These are phyloP conservation scores for Momotus momota DNA, from an alignment of 2,797 vertebrate genomes.

Conservation along the genomic window DNA sequence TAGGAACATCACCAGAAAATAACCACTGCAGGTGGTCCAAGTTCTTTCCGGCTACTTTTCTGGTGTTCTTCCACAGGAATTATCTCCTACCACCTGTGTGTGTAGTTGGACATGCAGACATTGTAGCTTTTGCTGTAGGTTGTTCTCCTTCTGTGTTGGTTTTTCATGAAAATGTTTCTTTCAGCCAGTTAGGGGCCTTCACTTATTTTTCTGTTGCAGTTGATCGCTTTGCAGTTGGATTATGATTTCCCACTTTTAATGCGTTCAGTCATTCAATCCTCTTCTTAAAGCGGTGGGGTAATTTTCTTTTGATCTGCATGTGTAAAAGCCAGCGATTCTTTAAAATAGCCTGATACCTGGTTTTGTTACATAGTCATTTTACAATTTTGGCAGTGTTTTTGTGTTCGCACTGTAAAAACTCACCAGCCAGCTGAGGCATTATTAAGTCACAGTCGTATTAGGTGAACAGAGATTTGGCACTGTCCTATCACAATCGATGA, in stretches of 20 bases:
- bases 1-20: not conserved
- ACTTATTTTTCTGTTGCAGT: not conserved
- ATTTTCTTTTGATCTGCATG: not conserved
- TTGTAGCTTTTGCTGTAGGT: not conserved
- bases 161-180: not conserved
- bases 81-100: not conserved
- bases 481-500: not conserved
- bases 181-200: not conserved
- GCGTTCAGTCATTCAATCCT: not conserved
- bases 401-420: not conserved
- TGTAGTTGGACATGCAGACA: not conserved
- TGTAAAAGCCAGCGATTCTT: not conserved
- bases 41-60: not conserved
- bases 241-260: not conserved
- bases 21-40: not conserved
- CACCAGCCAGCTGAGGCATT: not conserved
- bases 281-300: not conserved
- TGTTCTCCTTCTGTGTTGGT: fast-evolving
- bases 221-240: not conserved
- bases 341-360: not conserved
- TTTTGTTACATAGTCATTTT: not conserved
- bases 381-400: not conserved
- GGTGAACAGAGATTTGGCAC: not conserved
- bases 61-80: not conserved
- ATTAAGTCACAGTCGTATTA: not conserved